Evolutionary conservation across 2,113 vertebrate species (phyloP).

Genomic region (Lathamus discolor): DNA sequence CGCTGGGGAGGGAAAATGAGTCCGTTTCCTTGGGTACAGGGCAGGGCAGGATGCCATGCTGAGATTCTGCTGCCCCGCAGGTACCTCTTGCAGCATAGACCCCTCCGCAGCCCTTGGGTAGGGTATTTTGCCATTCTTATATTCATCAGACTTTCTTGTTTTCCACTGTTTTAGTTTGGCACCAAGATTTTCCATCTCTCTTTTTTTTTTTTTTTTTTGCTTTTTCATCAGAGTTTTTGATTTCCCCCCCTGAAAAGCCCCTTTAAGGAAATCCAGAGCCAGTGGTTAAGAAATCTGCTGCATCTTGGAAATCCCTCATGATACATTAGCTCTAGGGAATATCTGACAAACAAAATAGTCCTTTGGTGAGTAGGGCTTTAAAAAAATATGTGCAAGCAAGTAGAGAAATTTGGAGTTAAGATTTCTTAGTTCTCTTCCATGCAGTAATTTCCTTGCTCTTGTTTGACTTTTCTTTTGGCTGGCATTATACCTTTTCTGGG

Average conservation of each 20-base stretch:
- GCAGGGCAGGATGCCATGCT: fast-evolving
- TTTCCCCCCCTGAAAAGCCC: background rate
- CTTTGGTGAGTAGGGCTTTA: background rate
- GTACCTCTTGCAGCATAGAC: background rate
- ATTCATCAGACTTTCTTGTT: background rate
- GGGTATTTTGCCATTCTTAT: background rate
- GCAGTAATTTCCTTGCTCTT: background rate
- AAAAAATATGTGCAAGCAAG: background rate
- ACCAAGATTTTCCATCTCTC: background rate
- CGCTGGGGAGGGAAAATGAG: fast-evolving
- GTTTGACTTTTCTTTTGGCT: background rate
- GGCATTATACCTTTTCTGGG: background rate
- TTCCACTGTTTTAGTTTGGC: background rate
- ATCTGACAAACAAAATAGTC: background rate
- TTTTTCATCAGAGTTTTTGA: background rate
- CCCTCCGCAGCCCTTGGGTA: background rate
- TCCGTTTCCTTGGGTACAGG: fast-evolving
- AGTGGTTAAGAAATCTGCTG: background rate
- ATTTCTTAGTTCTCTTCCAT: background rate
- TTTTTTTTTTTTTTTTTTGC: background rate
- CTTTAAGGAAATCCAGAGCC: background rate
- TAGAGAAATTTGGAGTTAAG: background rate
- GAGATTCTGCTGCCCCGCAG: background rate
- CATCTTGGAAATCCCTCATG: background rate
- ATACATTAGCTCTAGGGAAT: background rate